These are phyloP conservation scores for Drosophila ercepeae DNA, from an alignment of 1,140 invertebrate species.

Conservation along the genomic window DNA sequence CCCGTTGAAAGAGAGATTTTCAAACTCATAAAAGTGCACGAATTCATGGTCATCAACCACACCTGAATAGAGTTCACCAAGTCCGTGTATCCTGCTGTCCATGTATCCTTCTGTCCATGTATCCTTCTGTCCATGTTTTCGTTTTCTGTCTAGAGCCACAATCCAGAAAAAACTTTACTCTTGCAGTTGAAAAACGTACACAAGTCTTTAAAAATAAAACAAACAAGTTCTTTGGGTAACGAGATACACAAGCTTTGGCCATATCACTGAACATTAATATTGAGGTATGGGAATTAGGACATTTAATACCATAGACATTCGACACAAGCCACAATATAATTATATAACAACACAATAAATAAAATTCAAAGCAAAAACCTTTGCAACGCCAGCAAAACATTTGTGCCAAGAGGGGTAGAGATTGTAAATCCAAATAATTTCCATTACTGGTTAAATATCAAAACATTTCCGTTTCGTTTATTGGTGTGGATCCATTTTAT, in stretches of 20 bases:
- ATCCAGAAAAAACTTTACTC: too few relatives aligned
- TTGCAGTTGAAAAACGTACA: too few relatives aligned
- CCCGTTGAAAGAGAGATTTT: not conserved
- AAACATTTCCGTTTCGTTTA: slow-evolving; percentile 46
- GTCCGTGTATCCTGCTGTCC: too few relatives aligned
- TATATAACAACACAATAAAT: not conserved
- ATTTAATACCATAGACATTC: not conserved
- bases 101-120: too few relatives aligned
- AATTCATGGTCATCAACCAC: not conserved
- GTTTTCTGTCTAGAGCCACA: too few relatives aligned
- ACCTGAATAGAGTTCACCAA: not conserved
- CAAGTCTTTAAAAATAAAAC: too few relatives aligned
- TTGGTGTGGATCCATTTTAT: slow-evolving; percentile 59
- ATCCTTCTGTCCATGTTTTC: too few relatives aligned
- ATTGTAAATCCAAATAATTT: not conserved
- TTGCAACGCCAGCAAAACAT: not conserved
- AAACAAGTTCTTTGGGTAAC: too few relatives aligned
- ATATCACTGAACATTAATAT: too few relatives aligned
- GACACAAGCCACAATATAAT: not conserved
- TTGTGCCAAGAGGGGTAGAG: not conserved
- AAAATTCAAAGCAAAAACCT: not conserved
- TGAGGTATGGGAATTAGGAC: not conserved
- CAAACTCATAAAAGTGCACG: not conserved
- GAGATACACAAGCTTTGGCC: too few relatives aligned
- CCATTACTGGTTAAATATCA: slow-evolving; percentile 44